Conservation (phyloP, 2,113 vertebrate genomes). For the Numida meleagris region DNA sequence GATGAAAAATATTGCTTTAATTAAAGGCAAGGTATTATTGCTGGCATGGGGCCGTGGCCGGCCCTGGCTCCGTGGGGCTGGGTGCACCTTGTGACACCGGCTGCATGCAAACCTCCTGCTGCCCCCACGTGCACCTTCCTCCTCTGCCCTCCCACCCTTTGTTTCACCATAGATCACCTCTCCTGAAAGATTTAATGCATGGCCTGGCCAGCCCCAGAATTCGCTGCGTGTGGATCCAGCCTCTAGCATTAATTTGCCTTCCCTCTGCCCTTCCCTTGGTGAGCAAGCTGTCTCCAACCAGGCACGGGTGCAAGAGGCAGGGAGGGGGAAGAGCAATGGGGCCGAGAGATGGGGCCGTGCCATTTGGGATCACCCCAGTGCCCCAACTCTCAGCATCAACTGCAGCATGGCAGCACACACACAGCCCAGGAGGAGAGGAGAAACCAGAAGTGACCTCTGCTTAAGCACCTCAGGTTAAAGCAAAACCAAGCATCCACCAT, state of each 20-base stretch:
- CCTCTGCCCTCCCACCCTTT: not conserved
- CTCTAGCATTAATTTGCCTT: not conserved
- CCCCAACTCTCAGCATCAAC: not conserved
- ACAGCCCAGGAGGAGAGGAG: not conserved
- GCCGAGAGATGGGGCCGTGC: not conserved
- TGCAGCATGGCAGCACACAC: not conserved
- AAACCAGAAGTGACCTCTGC: not conserved
- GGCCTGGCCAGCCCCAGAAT: not conserved
- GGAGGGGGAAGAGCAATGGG: accelerated
- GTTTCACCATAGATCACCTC: not conserved
- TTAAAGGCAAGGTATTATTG: conserved; percentile 32
- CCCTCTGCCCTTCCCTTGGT: not conserved
- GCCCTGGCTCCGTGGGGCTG: not conserved
- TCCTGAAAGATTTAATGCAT: not conserved
- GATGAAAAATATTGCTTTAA: conserved; percentile 49
- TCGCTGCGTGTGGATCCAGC: conserved; percentile 2
- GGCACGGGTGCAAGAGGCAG: accelerated
- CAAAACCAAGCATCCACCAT: not conserved
- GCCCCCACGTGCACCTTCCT: not conserved
- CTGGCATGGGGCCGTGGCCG: not conserved
- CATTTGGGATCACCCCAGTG: accelerated
- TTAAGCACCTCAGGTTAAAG: not conserved
- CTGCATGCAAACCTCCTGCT: not conserved
- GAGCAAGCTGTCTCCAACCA: accelerated
- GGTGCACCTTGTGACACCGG: not conserved